Base-by-base conservation (phyloP, 2,797 vertebrate species). In the Stomatorhinus walkeri region DNA sequence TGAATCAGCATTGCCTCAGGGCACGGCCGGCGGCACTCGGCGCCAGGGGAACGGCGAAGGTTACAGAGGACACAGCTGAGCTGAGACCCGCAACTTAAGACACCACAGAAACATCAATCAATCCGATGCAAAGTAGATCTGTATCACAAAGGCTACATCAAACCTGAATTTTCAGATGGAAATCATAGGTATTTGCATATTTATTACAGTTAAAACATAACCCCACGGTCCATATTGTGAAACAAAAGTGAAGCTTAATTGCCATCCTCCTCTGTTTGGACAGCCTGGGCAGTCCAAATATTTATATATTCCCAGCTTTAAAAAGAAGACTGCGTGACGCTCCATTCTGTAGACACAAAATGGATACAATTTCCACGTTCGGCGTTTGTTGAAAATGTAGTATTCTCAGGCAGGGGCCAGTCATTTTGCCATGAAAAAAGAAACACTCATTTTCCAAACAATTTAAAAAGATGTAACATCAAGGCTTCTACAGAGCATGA, bases 1-100 rank as follows among this genome's bases (percentile, higher is more conserved):
- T 64, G 89, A 81, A 83, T 89, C 72, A 83, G 52, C 72, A 83
- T 51, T 36, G 72, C 89, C 89, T 87, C 22, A 32, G 87, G 89
- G 89, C 72, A 89, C 14, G 12, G 86, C 85, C 81, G 1, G 36
- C n/a, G 68, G 86, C 85, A n/a, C 56, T 5, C 4, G 0, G 54
- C 24, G 86, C 43, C 72, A 24, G 40, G 86, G 89, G 89, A 83
- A 36, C 83, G 9, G 24, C 24, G 85, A 64, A 49, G 89, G 86
- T 59, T 40, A 61, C 59, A 40, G 68, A 49, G 68, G 86, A 48
- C 43, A 28, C 87, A 24, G 54, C 86, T 28, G 22, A 87, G 68
- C 56, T 32, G 51, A 14, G 8, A 19, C 64, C 72, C 3, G 22
- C 22, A 46, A 46, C 51, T 32, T 87, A 86, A 81, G 32, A 87